Evolutionary conservation across 2,888 invertebrate genomes (phyloP), one percentile per base, ranked within the genome.

Genomic region (Acrobasis repandana): DNA sequence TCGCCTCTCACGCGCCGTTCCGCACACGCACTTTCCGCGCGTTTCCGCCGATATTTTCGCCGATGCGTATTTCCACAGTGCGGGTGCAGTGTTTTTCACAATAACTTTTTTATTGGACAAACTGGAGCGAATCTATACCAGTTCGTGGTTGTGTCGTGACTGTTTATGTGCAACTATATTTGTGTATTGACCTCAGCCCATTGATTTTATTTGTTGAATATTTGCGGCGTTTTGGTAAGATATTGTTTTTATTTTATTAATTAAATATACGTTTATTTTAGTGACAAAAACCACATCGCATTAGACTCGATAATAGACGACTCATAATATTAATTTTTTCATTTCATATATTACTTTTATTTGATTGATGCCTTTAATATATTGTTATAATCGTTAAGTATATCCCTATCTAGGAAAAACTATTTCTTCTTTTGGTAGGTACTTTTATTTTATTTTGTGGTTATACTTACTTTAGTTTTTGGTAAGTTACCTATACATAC

Each of bases 41-140:
- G 70, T 80, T 84, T 82, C 76, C 76, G 81, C 74, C 82, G 82
- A 82, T 85, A 71, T 80, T 84, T 82, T 76, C 76, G 81, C 74
- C 82, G 82, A 82, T 85, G 86, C 74, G 81, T 77, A 75, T 79
- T 79, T 82, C 73, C 75, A 71, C 86, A 86, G 87, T 88, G 87
- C 84, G 89, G 87, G 84, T 67, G 79, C 75, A 79, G 76, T 76
- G 74, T 73, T 72, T 74, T 74, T 70, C 68, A 68, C 64, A 66
- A 65, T 63, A 20, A 52, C 58, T 67, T 60, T 64, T 65, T 58
- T 60, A 63, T 63, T 63, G 62, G 38, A 64, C 46, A 63, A 67
- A 69, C 49, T 69, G 65, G 67, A 69, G 67, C 70, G 69, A 58
- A 61, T 62, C 65, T 65, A 43, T 43, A 43, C 43, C 63, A 68